phyloP scores from a whole-genome alignment of 2,113 vertebrate genomes.

The Drymodes brunneopygia region DNA sequence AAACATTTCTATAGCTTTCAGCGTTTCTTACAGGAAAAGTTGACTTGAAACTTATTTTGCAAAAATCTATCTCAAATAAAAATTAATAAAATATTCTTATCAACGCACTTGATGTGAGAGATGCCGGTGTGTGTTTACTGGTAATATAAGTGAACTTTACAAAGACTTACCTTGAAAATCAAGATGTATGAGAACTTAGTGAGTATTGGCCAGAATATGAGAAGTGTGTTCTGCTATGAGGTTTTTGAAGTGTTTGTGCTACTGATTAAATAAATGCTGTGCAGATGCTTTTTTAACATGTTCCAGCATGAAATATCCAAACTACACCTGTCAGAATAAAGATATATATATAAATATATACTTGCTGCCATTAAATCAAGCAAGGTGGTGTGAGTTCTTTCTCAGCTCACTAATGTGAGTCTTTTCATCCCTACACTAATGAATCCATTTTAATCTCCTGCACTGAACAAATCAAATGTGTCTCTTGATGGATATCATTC shows the following conservation, averaged over 20 bases:
- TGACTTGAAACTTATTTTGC: neutral
- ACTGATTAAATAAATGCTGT: neutral
- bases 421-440: neutral
- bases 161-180: neutral
- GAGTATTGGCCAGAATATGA: neutral
- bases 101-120: neutral
- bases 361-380: neutral
- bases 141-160: neutral
- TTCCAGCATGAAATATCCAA: neutral
- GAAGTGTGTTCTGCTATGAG: neutral
- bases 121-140: neutral
- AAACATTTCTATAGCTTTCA: neutral
- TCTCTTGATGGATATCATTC: neutral
- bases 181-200: neutral
- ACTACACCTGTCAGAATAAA: neutral
- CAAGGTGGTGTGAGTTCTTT: neutral
- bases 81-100: neutral
- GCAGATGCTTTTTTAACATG: neutral
- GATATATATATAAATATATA: neutral
- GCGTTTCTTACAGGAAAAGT: neutral
- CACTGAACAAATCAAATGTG: neutral
- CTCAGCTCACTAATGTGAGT: neutral
- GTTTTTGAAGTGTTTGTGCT: neutral
- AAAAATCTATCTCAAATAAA: neutral
- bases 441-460: neutral